Evolutionary conservation across 2,797 vertebrate species (phyloP).

Genomic region (Acanthurus lineatus): DNA sequence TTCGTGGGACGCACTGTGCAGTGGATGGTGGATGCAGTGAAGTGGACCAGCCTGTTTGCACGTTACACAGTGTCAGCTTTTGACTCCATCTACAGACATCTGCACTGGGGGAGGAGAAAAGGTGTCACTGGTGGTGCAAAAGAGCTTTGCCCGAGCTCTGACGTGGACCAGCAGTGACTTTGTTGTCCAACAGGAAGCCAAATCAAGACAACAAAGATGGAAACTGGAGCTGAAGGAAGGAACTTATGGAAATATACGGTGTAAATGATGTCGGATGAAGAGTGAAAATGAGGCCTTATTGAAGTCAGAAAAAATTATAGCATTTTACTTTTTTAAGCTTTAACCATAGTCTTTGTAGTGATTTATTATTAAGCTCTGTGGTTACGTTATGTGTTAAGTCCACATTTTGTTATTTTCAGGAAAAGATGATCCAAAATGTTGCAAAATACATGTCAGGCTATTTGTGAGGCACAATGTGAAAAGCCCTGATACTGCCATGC

Average conservation of each 20-base stretch:
- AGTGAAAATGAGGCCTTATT: conserved; percentile 64
- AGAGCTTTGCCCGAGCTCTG: conserved; percentile 55
- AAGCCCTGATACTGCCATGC: conserved; percentile 24
- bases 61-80: conserved; percentile 75
- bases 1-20: conserved; percentile 75
- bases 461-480: background rate
- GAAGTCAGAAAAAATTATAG: conserved; percentile 25
- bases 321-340: conserved; percentile 62
- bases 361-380: conserved; percentile 26
- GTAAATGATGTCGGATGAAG: conserved; percentile 3
- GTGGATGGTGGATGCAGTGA: conserved; percentile 78
- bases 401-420: conserved; percentile 20
- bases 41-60: conserved; percentile 79
- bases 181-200: conserved; percentile 9
- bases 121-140: conserved; percentile 1
- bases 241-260: background rate
- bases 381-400: conserved; percentile 23
- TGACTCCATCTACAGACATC: conserved; percentile 75
- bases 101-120: conserved; percentile 72
- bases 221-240: background rate
- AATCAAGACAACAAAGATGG: background rate
- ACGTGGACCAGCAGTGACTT: conserved; percentile 61
- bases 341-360: conserved; percentile 25
- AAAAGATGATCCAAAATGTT: conserved; percentile 45
- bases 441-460: conserved; percentile 29